Percentiles rank a stretch among this genome's conserved stretches.
Evolutionary conservation across 2,797 vertebrate genomes (phyloP).

Genomic region (Leptatherina wallacei): DNA sequence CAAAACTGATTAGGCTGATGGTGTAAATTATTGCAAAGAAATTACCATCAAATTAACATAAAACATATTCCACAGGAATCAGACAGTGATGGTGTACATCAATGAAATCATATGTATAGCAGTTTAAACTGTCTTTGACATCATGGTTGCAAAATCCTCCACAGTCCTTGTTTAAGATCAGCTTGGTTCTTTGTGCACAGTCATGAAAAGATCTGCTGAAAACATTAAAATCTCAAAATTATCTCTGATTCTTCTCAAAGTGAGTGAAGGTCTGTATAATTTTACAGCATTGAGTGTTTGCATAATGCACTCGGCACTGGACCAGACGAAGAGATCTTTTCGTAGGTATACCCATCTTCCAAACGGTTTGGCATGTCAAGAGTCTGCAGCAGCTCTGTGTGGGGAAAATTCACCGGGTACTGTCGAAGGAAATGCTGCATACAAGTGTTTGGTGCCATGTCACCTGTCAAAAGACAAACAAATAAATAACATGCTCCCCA

Average conservation of each 20-base stretch:
- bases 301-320: slow-evolving; percentile 36
- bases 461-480: slow-evolving; percentile 74
- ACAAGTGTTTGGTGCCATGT: slow-evolving; percentile 51
- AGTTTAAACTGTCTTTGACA: slow-evolving; percentile 21
- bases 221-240: slow-evolving; percentile 35
- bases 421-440: slow-evolving; percentile 35
- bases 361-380: slow-evolving; percentile 57
- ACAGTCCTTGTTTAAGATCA: slow-evolving; percentile 34
- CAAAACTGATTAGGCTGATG: slow-evolving; percentile 8
- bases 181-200: slow-evolving; percentile 33
- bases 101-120: slow-evolving; percentile 33
- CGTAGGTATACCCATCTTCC: slow-evolving; percentile 54
- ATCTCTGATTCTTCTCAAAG: slow-evolving; percentile 33
- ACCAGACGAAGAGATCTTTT: slow-evolving; percentile 66
- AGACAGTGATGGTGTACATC: slow-evolving; percentile 40
- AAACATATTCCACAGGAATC: slow-evolving; percentile 72
- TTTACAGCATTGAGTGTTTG: slow-evolving; percentile 59
- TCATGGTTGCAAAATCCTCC: slow-evolving; percentile 18
- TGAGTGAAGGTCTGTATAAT: slow-evolving; percentile 39
- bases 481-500: not conserved
- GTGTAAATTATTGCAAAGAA: slow-evolving; percentile 31
- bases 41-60: slow-evolving; percentile 37
- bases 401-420: slow-evolving; percentile 35
- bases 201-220: slow-evolving; percentile 55
- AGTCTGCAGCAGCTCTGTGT: slow-evolving; percentile 58